Evolutionary conservation across 2,797 vertebrate genomes (phyloP).

Genomic region (Masticophis lateralis): DNA sequence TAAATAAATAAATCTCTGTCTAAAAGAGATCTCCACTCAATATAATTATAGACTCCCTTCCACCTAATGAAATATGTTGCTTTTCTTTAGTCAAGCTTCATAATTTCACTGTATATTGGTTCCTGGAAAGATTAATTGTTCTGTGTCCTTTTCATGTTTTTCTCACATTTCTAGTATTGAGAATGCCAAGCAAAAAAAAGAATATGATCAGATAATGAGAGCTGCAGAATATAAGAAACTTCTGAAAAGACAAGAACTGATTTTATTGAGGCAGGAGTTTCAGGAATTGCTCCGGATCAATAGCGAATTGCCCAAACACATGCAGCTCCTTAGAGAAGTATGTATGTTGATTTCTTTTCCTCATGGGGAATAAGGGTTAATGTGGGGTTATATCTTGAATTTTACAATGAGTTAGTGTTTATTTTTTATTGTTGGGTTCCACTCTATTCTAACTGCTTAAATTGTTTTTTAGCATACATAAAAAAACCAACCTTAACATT

Average conservation of each 20-base stretch:
- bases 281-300: slow-evolving; percentile 75
- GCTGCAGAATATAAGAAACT: slow-evolving; percentile 78
- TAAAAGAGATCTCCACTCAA: not conserved
- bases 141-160: slow-evolving; percentile 15
- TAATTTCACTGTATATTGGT: not conserved
- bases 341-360: not conserved
- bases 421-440: not conserved
- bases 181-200: slow-evolving; percentile 80
- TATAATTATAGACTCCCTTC: not conserved
- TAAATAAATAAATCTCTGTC: not conserved
- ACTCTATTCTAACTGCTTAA: not conserved
- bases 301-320: slow-evolving; percentile 76
- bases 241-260: slow-evolving; percentile 71
- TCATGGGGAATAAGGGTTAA: not conserved
- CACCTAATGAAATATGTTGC: slow-evolving; percentile 12
- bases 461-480: not conserved
- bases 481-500: not conserved
- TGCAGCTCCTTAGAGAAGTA: slow-evolving; percentile 79
- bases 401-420: not conserved
- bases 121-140: not conserved
- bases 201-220: slow-evolving; percentile 74
- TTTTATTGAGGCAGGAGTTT: slow-evolving; percentile 72
- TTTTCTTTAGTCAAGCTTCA: slow-evolving; percentile 25
- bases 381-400: not conserved
- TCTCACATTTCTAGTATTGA: slow-evolving; percentile 81